Evolutionary conservation across 2,797 vertebrate species (phyloP).

Genomic region (Peromyscus nudipes): DNA sequence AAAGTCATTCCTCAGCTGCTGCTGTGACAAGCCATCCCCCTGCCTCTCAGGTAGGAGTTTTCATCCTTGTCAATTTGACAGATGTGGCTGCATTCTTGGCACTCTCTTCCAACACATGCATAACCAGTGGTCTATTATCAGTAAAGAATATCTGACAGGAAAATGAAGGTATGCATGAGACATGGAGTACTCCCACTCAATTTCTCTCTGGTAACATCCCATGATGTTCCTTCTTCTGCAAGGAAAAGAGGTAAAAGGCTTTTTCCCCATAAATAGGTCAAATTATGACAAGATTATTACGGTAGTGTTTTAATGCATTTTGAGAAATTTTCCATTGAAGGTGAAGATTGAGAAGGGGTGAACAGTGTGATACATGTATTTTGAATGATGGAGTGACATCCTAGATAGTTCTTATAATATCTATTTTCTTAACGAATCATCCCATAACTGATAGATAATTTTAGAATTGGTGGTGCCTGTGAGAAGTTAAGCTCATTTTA

Average conservation of each 20-base stretch:
- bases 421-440: constrained; percentile 45
- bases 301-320: constrained; percentile 38
- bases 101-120: constrained; percentile 11
- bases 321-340: constrained; percentile 48
- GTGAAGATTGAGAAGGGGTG: background rate
- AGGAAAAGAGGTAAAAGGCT: background rate
- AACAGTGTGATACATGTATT: background rate
- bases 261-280: constrained; percentile 47
- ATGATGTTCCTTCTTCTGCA: background rate
- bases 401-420: background rate
- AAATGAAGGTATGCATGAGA: constrained; percentile 67
- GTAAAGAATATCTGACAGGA: constrained; percentile 62
- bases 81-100: constrained; percentile 22
- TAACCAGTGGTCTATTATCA: constrained; percentile 8
- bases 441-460: constrained; percentile 32
- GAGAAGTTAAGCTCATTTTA: background rate
- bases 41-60: constrained; percentile 46
- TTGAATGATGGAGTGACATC: background rate
- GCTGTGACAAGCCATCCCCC: constrained; percentile 14
- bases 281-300: constrained; percentile 55
- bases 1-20: background rate
- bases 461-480: background rate
- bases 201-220: background rate
- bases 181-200: background rate
- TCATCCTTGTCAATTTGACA: constrained; percentile 70